Conservation (phyloP, 2,113 vertebrate species). For the Physeter macrocephalus region DNA sequence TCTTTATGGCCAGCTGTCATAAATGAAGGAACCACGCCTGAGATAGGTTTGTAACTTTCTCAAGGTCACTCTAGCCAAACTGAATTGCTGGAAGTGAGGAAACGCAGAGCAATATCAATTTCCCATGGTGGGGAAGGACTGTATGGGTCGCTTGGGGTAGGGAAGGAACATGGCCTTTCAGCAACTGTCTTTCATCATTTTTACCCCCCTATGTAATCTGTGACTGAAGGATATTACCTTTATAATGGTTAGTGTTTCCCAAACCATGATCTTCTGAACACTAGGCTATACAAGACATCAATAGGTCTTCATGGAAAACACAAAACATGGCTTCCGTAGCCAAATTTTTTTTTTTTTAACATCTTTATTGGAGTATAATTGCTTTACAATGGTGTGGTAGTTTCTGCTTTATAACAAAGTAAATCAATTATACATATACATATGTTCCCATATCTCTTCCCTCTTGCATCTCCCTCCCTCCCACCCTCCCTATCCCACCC, state of each 20-base stretch:
- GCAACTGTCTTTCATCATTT: conserved; percentile 42
- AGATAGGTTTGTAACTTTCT: conserved; percentile 43
- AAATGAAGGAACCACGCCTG: conserved; percentile 30
- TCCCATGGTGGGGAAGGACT: not conserved
- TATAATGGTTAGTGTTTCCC: not conserved
- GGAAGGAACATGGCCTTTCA: conserved; percentile 6
- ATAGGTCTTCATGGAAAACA: not conserved
- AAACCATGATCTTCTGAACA: conserved; percentile 15
- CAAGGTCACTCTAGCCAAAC: conserved; percentile 49
- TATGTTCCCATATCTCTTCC: too few species aligned
- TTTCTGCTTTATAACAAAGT: too few species aligned
- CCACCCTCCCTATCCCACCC: too few species aligned
- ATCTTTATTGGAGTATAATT: too few species aligned
- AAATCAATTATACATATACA: too few species aligned
- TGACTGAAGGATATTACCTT: conserved; percentile 10
- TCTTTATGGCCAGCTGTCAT: conserved; percentile 56
- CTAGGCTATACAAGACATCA: not conserved
- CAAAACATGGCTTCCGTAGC: not conserved
- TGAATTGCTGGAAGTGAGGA: conserved; percentile 11
- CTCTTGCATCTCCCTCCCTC: too few species aligned
- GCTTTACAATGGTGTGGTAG: too few species aligned
- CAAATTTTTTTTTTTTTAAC: too few species aligned
- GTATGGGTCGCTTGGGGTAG: not conserved
- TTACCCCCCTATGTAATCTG: conserved; percentile 17
- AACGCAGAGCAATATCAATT: conserved; percentile 20